Base-by-base conservation (phyloP, 2,888 invertebrate genomes). In the Harmothoe impar region DNA sequence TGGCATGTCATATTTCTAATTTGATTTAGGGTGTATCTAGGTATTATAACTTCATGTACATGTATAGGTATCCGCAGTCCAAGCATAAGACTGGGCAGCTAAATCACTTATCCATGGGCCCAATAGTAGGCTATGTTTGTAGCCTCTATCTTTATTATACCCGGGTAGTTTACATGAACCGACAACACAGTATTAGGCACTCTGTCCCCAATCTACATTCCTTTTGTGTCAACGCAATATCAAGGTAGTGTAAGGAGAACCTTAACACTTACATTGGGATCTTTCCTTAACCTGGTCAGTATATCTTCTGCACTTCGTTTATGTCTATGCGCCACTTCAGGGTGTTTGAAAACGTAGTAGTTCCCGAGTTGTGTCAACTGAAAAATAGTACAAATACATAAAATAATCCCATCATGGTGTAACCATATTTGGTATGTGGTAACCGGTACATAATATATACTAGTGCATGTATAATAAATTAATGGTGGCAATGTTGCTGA, bases 301-400 rank as follows among this genome's bases (percentile, higher is more conserved):
- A 93, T 91, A 91, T 93, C 86, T 0, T 93, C 93, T 12, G 95
- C 94, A 91, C 94, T 94, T 91, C 95, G 92, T 89, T 94, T 94
- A 10, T 94, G 94, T 56, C 95, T 91, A 31, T 91, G 89, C 0
- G 90, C 78, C 0, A 94, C 93, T 29, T 91, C 91, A 0, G 93
- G 91, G 86, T 95, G 94, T n/a, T 85, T 84, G 33, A 95, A 91
- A 29, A 93, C 91, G 88, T 91, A 93, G 3, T 93, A 91, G 72
- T 92, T 92, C 10, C 92, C 93, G 25, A 94, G 91, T n/a, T 91
- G 88, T 0, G 62, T 90, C 35, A 94, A 84, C 94, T 94, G 91
- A 52, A 91, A 88, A 29, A 72, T 72, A 72, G 3, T 3, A 29
- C 3, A 15, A 72, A 23, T 17, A 68, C 68, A 68, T 68, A 23